Evolutionary conservation across 2,113 vertebrate species (phyloP).

Genomic region (Hyla sarda): DNA sequence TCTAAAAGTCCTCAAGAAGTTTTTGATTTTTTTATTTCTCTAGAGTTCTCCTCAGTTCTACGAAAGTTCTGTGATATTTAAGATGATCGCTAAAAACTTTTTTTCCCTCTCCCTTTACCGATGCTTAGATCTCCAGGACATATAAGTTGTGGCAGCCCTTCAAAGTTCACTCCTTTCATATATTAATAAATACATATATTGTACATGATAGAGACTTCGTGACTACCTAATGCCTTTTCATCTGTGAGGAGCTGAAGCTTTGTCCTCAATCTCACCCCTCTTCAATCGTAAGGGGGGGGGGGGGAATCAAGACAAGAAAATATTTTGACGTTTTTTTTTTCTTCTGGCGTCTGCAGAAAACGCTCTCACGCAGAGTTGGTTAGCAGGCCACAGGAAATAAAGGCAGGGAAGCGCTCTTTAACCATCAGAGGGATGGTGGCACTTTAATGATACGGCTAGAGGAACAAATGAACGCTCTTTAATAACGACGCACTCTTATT

Average conservation of each 20-base stretch:
- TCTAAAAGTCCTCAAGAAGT: not conserved
- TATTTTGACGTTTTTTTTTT: slow-evolving; percentile 42
- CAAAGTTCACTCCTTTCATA: slow-evolving; percentile 14
- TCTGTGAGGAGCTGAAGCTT: slow-evolving; percentile 24
- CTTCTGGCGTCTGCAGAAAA: not conserved
- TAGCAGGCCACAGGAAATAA: slow-evolving; percentile 4
- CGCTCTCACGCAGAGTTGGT: slow-evolving; percentile 18
- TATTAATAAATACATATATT: slow-evolving; percentile 35
- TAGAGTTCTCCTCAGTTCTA: not conserved
- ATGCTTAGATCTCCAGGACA: slow-evolving; percentile 1
- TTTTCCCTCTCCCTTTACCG: not conserved
- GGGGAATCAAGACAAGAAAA: not conserved
- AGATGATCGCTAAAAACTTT: not conserved
- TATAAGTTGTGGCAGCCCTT: slow-evolving; percentile 21
- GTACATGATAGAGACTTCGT: slow-evolving; percentile 41
- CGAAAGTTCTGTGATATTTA: not conserved
- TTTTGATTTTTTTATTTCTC: not conserved
- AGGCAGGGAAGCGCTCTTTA: not conserved
- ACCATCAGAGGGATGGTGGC: slow-evolving; percentile 39
- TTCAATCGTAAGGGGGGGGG: not conserved
- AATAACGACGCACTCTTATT: slow-evolving; percentile 68
- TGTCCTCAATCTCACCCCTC: slow-evolving; percentile 45
- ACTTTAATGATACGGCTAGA: slow-evolving; percentile 70
- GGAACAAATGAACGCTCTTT: slow-evolving; percentile 73
- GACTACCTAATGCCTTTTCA: slow-evolving; percentile 49